These are phyloP conservation scores for Rhadina sibilatrix DNA, from an alignment of 2,113 vertebrate genomes.

Conservation along the genomic window DNA sequence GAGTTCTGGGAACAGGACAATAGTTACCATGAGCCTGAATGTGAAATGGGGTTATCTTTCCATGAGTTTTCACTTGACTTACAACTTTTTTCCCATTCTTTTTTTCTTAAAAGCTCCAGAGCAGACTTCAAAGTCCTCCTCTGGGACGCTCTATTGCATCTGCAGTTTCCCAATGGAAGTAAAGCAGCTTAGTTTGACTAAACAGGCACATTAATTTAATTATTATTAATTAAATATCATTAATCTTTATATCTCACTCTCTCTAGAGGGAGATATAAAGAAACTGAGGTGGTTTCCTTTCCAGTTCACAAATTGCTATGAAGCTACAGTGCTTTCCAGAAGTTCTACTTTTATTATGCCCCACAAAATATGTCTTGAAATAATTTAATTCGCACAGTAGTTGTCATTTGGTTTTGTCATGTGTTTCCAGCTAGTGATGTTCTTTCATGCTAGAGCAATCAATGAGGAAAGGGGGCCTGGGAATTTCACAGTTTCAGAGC, in stretches of 20 bases:
- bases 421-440: not conserved
- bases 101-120: not conserved
- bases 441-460: not conserved
- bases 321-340: not conserved
- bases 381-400: not conserved
- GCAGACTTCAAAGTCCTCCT: not conserved
- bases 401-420: not conserved
- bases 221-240: not conserved
- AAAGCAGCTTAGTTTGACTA: not conserved
- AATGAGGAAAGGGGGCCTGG: not conserved
- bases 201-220: not conserved
- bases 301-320: not conserved
- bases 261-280: not conserved
- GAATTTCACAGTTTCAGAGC: not conserved
- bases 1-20: not conserved
- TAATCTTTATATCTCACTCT: not conserved
- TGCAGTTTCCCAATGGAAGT: not conserved
- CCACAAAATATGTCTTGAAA: not conserved
- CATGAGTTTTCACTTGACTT: not conserved
- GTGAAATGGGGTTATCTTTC: not conserved
- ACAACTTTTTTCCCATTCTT: not conserved
- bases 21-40: not conserved
- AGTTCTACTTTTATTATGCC: not conserved
- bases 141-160: not conserved
- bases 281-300: not conserved